Base-by-base conservation (phyloP, 1,140 invertebrate genomes). In the Coptotermes formosanus region DNA sequence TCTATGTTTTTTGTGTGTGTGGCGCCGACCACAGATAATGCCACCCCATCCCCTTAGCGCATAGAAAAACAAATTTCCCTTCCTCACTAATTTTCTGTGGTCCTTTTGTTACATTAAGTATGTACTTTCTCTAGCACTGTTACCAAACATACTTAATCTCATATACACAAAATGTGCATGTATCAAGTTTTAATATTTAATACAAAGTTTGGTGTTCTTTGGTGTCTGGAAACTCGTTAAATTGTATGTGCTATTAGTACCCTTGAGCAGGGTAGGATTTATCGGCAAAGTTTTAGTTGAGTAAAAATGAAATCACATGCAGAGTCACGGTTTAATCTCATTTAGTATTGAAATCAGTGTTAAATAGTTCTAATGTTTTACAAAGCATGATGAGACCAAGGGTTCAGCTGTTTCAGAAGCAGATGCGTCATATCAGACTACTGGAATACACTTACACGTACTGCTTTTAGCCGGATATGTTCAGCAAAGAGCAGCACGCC, bases 191-290 rank as follows among this genome's bases (percentile, higher is more conserved):
- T 75, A 75, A 30, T 25, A 30, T 75, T 75, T 75, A 75, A 75
- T 75, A 75, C 64, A 64, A n/a, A n/a, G n/a, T 75, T 30, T 75
- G 64, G 30, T 75, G 64, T 75, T 75, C 64, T n/a, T 75, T 30
- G 25, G 64, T 75, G 64, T n/a, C 64, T n/a, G 64, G 25, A 75
- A 75, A 75, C 25, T 75, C 64, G 30, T 75, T 64, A 64, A 6
- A 64, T 21, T 23, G 59, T 3, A 16, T 16, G 25, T 64, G 59
- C 21, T 64, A 64, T 64, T 75, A 75, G 64, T 30, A 30, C 1
- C n/a, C 11, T 9, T 75, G 30, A 30, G 64, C 30, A n/a, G 64
- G 14, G 25, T 75, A 30, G 64, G 64, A 75, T 75, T 75, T 75
- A 75, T 75, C 25, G 25, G n/a, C 6, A 75, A 75, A 75, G 64